Base-by-base conservation (phyloP, 2,113 vertebrate genomes). In the Galeopterus variegatus region DNA sequence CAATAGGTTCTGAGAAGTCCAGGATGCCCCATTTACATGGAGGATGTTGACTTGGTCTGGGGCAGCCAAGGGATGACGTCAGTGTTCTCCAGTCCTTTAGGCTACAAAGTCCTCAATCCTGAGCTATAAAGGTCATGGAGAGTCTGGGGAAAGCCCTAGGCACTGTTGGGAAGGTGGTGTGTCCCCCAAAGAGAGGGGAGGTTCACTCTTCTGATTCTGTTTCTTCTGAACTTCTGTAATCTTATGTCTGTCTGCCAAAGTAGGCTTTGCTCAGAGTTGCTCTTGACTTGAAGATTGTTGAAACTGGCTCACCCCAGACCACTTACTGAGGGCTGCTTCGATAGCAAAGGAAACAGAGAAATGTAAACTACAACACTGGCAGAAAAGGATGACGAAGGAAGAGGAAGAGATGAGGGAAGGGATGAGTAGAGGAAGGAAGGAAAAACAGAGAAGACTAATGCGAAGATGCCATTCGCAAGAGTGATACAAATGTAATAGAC, bases 81-180 rank as follows among this genome's bases (percentile, higher is more conserved):
- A 41, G 15, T 11, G 64, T 52, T 67, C 77, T 45, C 14, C 1
- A 17, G 36, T 6, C 56, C 15, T 50, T 26, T 52, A 12, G 45
- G 28, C 19, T 2, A 9, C 72, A 69, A 24, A 48, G 72, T 5
- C 24, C 54, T 54, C 23, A 33, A 19, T 80, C 28, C 77, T 86
- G 52, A 77, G 54, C 69, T 79, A 41, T 19, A 11, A 60, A 79
- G 89, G 54, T 28, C 28, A 26, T 1, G 3, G 33, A n/a, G 24
- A 28, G 45, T 60, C 36, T 26, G 7, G 58, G 11, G 45, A n/a
- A 90, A 72, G 58, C 24, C 36, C 1, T 33, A 52, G 17, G 10
- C 24, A 4, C 64, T 76, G 17, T 19, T 0, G 0, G 23, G 18
- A 72, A 69, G 23, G 15, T 4, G 10, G 6, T 48, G 11, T 54